Conservation (phyloP, 64 coral and sea anemone genomes). For the Acropora yongei region DNA sequence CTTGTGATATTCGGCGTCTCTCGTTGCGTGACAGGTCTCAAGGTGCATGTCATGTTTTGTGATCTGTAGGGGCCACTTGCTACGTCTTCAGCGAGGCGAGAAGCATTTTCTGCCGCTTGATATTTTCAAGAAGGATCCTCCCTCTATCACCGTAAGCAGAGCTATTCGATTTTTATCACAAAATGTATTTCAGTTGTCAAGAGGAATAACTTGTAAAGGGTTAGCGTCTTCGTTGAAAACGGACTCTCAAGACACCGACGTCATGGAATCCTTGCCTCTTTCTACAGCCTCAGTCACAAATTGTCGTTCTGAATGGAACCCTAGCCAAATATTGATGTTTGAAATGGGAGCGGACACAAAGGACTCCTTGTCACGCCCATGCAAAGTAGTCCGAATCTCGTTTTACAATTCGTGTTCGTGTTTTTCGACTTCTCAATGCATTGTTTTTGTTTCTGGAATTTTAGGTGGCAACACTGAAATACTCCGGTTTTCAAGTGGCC, state of each 20-base stretch:
- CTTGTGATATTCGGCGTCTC: too few relatives aligned
- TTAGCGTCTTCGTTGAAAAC: too few relatives aligned
- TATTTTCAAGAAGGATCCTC: neutral
- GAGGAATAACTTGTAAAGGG: too few relatives aligned
- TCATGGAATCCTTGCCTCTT: too few relatives aligned
- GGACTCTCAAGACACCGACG: too few relatives aligned
- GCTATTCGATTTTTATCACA: neutral
- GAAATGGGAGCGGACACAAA: too few relatives aligned
- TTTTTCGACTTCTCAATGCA: neutral
- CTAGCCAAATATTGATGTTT: too few relatives aligned
- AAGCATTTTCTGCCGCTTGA: constrained; percentile 20
- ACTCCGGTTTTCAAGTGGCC: constrained; percentile 57
- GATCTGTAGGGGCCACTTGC: constrained; percentile 1
- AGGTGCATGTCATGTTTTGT: neutral
- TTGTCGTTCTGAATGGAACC: too few relatives aligned
- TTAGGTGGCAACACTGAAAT: constrained; percentile 47
- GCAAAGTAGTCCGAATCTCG: too few relatives aligned
- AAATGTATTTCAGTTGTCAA: neutral
- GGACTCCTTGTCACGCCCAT: too few relatives aligned
- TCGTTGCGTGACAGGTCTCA: neutral
- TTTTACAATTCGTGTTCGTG: neutral
- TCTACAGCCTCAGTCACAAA: too few relatives aligned
- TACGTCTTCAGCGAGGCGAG: constrained; percentile 43
- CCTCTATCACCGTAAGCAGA: constrained; percentile 38
- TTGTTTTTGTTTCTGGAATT: neutral